Evolutionary conservation across 2,113 vertebrate species (phyloP), one percentile per base, ranked within the genome.

Genomic region (Isichthys henryi): DNA sequence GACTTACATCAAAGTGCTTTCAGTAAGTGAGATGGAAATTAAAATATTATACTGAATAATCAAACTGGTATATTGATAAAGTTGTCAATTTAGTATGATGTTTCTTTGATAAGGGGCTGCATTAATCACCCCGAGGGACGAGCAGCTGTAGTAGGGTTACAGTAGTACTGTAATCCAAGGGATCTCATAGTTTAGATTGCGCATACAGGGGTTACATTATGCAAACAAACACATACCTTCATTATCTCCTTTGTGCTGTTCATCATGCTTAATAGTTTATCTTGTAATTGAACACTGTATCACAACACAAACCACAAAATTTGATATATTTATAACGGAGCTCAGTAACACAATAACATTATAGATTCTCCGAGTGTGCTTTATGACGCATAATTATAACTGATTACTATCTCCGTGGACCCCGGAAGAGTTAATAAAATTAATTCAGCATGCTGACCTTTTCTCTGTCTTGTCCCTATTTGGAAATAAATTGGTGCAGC

Each of bases 401-500:
- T 92, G 43, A 90, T 93, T 91, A 91, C 92, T 92, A 93, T 92
- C 91, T 92, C 90, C 85, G 31, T 17, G 87, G 88, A 91, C 90
- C 91, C 92, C 91, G 91, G 85, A 91, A 92, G 92, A 92, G 93
- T 93, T 94, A 94, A 95, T 95, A 94, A 94, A 93, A 95, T 95
- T 93, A 92, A 94, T 95, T 93, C 93, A 93, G 92, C 95, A 88
- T 89, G 91, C 93, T 95, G 96, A 96, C 95, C 94, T 93, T 93
- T 94, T 91, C 90, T 91, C 93, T 92, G 92, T 92, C 92, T 93
- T 93, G 35, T 35, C 91, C 93, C 93, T 94, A 95, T 95, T 95
- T 95, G 93, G 93, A 93, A 94, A 94, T 96, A 95, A 95, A 96
- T 95, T 93, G 94, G 93, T 95, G 96, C 96, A 96, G 96, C 96